Evolutionary conservation across 2,888 invertebrate genomes (phyloP).

Genomic region (Melanchra persicariae): DNA sequence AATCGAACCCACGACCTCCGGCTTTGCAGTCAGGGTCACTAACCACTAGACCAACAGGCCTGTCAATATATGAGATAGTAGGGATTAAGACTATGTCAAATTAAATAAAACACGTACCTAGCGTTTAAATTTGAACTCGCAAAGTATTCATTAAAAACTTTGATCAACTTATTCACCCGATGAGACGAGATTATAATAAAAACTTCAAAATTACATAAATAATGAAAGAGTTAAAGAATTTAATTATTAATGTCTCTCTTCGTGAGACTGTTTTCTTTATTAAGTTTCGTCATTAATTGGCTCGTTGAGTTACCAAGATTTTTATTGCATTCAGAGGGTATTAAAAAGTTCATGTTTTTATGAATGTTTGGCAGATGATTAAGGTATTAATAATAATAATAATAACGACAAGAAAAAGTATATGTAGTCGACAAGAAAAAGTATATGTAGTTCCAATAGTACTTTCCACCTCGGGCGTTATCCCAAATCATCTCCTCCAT

Average conservation of each 20-base stretch:
- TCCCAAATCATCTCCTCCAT: too few species aligned
- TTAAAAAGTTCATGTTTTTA: conserved; percentile 8
- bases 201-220: conserved; percentile 7
- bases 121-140: conserved; percentile 1
- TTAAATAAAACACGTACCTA: neutral
- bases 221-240: conserved; percentile 1
- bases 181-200: conserved; percentile 7
- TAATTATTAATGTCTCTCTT: conserved; percentile 25
- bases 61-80: too few species aligned
- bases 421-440: too few species aligned
- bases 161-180: neutral
- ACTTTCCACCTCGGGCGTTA: too few species aligned
- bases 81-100: neutral
- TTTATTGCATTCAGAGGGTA: conserved; percentile 8
- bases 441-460: too few species aligned
- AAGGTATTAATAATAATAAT: too few species aligned
- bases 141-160: conserved; percentile 24
- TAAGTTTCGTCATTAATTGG: conserved; percentile 39
- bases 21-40: too few species aligned
- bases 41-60: too few species aligned
- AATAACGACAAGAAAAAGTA: too few species aligned
- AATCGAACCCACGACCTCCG: too few species aligned
- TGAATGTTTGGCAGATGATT: neutral
- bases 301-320: conserved; percentile 18
- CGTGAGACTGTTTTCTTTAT: neutral